Evolutionary conservation across 2,797 vertebrate species (phyloP).

Genomic region (Tachyglossus aculeatus): DNA sequence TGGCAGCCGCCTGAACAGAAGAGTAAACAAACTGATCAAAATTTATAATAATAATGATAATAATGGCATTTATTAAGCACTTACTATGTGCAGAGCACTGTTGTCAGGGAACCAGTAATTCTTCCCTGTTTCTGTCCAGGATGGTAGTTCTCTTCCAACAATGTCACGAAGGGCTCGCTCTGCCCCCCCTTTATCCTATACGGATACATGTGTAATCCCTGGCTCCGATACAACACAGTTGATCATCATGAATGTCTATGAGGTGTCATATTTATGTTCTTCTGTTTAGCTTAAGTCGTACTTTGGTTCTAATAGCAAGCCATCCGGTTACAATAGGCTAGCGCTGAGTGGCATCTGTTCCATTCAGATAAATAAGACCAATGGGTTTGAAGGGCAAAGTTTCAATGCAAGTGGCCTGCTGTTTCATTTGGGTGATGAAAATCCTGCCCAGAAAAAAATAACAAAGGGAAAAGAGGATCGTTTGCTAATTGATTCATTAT

Average conservation of each 20-base stretch:
- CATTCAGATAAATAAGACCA: conserved; percentile 59
- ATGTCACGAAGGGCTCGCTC: conserved; percentile 13
- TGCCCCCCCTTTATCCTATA: conserved; percentile 30
- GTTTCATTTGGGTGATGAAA: conserved; percentile 41
- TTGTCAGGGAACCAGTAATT: no score
- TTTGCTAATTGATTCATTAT: conserved; percentile 63
- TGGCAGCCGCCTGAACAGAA: no score
- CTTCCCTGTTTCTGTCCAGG: conserved; percentile 27
- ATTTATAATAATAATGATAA: no score
- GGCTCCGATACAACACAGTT: conserved; percentile 45
- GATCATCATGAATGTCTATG: conserved; percentile 59
- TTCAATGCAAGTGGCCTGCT: conserved; percentile 36
- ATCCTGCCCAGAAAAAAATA: conserved; percentile 37
- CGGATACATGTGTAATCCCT: conserved; percentile 48
- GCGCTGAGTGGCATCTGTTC: conserved; percentile 40
- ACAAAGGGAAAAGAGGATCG: conserved; percentile 6
- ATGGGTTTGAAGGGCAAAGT: conserved; percentile 54
- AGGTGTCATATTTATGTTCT: conserved; percentile 54
- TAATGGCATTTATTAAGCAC: no score
- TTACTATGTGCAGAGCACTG: no score
- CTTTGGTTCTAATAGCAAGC: conserved; percentile 44
- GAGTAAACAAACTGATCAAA: no score
- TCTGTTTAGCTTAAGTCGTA: conserved; percentile 66
- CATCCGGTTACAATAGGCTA: conserved; percentile 37
- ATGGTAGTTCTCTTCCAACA: conserved; percentile 19